phyloP scores from a whole-genome alignment of 2,113 vertebrate species.

The Numenius arquata region DNA sequence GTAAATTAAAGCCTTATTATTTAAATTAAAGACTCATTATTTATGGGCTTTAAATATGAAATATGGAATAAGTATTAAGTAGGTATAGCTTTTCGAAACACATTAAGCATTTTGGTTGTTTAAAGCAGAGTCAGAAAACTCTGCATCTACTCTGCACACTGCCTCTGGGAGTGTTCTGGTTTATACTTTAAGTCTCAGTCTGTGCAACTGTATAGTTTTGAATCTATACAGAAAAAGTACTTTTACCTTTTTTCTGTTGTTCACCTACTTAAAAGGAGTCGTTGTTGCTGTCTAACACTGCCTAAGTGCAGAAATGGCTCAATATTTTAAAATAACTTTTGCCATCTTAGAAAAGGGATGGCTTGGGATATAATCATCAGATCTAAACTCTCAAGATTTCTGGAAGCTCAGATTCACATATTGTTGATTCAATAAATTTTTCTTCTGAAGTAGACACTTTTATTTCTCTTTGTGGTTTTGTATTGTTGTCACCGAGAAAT shows the following conservation, averaged over 20 bases:
- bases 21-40: background rate
- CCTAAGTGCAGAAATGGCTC: background rate
- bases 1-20: background rate
- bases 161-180: background rate
- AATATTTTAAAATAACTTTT: background rate
- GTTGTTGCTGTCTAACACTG: background rate
- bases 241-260: background rate
- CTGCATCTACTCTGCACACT: background rate
- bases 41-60: background rate
- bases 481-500: background rate
- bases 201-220: background rate
- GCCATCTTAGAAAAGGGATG: background rate
- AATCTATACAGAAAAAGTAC: background rate
- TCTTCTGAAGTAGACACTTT: background rate
- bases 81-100: background rate
- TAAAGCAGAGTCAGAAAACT: background rate
- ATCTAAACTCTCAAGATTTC: background rate
- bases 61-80: background rate
- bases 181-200: background rate
- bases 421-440: background rate
- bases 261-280: background rate
- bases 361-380: background rate
- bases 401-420: background rate
- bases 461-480: background rate
- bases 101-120: background rate